These are phyloP conservation scores for Champsocephalus esox DNA, from an alignment of 2,797 vertebrate genomes.

Conservation along the genomic window DNA sequence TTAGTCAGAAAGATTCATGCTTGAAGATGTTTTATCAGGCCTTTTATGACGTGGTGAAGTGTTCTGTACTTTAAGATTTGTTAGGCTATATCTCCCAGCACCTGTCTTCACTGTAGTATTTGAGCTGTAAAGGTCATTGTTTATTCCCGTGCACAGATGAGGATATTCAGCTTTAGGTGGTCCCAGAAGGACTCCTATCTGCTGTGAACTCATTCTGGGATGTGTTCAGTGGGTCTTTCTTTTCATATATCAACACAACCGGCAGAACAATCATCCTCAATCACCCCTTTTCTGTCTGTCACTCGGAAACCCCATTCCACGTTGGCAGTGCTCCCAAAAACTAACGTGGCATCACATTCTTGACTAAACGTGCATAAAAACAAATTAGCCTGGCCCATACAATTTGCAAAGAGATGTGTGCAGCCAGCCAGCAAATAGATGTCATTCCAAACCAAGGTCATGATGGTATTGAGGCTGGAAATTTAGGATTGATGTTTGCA, in stretches of 20 bases:
- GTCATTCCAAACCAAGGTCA: constrained; percentile 89
- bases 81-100: constrained; percentile 42
- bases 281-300: constrained; percentile 82
- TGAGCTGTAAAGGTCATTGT: constrained; percentile 74
- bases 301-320: constrained; percentile 68
- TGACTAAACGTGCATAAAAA: constrained; percentile 89
- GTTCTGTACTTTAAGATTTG: constrained; percentile 28
- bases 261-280: constrained; percentile 82
- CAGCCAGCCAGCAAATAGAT: constrained; percentile 88
- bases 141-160: constrained; percentile 69
- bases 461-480: constrained; percentile 80
- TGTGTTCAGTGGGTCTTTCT: constrained; percentile 65
- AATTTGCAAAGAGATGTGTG: constrained; percentile 88
- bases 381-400: constrained; percentile 87
- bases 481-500: constrained; percentile 86
- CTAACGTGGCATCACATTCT: constrained; percentile 83
- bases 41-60: constrained; percentile 30
- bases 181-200: constrained; percentile 75
- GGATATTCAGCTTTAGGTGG: constrained; percentile 76
- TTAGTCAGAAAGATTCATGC: constrained; percentile 25
- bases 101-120: constrained; percentile 42
- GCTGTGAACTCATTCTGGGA: constrained; percentile 67
- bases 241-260: constrained; percentile 81
- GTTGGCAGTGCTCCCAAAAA: constrained; percentile 77
- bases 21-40: constrained; percentile 29